Evolutionary conservation across 2,113 vertebrate species (phyloP).

Genomic region (Nannospalax galili): DNA sequence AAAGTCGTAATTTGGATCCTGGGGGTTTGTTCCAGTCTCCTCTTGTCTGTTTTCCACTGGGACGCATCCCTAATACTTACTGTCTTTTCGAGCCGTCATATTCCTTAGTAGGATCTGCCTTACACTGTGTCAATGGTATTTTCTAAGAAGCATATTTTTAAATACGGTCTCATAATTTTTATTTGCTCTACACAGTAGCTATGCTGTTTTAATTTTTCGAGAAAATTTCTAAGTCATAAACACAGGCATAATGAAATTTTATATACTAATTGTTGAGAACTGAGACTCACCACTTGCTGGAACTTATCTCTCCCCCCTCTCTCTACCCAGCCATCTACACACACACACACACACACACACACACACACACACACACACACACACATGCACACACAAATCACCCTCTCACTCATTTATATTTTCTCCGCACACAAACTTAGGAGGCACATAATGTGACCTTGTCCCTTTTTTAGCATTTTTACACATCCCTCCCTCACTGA

Average conservation of each 20-base stretch:
- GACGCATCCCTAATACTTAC: neutral
- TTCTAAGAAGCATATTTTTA: slow-evolving; percentile 27
- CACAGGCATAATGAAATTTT: slow-evolving; percentile 6
- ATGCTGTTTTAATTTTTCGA: neutral
- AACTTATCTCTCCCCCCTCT: neutral
- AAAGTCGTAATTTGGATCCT: neutral
- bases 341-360: too few relatives aligned
- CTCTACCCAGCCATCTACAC: neutral
- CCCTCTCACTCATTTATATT: neutral
- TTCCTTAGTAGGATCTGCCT: neutral
- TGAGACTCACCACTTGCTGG: neutral
- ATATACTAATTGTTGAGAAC: neutral
- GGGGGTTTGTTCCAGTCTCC: neutral
- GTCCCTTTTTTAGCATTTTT: too few relatives aligned
- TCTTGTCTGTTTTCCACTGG: neutral
- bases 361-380: too few relatives aligned
- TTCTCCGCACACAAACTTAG: too few relatives aligned
- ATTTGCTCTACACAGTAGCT: neutral
- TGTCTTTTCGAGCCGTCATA: neutral
- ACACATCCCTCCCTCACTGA: neutral
- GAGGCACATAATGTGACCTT: too few relatives aligned
- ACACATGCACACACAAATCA: too few relatives aligned
- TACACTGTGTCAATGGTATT: neutral
- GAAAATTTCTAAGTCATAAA: slow-evolving; percentile 24
- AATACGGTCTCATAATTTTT: neutral